phyloP scores from a whole-genome alignment of 1,140 invertebrate species.

The Ruditapes philippinarum region DNA sequence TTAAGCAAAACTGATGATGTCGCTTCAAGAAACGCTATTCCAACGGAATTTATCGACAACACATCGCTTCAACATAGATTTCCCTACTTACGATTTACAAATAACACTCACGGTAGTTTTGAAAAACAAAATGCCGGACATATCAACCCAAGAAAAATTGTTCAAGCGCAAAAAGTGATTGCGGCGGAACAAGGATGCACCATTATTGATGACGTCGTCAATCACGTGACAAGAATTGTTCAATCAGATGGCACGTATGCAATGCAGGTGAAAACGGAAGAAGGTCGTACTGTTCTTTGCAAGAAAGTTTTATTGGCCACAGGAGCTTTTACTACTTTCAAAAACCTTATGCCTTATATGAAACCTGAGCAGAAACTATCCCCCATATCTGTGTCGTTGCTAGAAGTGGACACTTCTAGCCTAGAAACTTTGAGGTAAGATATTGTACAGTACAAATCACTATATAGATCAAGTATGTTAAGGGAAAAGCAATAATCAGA shows the following conservation, averaged over 20 bases:
- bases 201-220: conserved; percentile 63
- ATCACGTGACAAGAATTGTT: conserved; percentile 24
- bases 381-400: conserved; percentile 64
- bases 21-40: neutral
- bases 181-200: conserved; percentile 58
- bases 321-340: conserved; percentile 74
- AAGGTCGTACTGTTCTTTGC: conserved; percentile 33
- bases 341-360: conserved; percentile 59
- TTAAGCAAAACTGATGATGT: neutral
- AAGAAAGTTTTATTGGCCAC: conserved; percentile 71
- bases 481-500: neutral
- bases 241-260: conserved; percentile 19
- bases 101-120: conserved; percentile 36
- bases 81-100: conserved; percentile 63
- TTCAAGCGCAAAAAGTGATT: conserved; percentile 62
- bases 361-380: conserved; percentile 10
- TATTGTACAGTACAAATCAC: neutral
- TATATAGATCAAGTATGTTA: neutral
- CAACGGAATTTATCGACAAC: neutral
- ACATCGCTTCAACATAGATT: conserved; percentile 29
- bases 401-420: conserved; percentile 67
- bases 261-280: conserved; percentile 67
- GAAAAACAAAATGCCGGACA: conserved; percentile 65
- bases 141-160: conserved; percentile 72
- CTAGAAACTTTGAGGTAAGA: conserved; percentile 59